Evolutionary conservation across 2,113 vertebrate species (phyloP).

Genomic region (Istiophorus platypterus): DNA sequence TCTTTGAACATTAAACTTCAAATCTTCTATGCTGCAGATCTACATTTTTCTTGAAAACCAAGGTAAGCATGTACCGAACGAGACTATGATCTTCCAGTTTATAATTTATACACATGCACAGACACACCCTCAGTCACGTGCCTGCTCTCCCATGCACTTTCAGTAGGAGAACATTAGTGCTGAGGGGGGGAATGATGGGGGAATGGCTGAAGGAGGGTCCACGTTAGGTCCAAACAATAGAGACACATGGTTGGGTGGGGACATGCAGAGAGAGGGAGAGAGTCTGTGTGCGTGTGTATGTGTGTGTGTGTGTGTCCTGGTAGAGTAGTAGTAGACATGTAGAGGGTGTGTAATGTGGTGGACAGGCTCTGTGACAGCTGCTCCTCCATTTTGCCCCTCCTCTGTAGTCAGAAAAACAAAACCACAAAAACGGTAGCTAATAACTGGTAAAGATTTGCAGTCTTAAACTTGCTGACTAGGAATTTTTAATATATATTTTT

Average conservation of each 20-base stretch:
- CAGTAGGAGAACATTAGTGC: constrained; percentile 50
- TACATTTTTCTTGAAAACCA: neutral
- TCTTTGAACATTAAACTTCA: neutral
- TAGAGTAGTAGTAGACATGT: constrained; percentile 22
- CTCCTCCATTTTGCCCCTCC: constrained; percentile 50
- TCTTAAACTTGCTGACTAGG: neutral
- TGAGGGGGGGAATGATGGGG: constrained; percentile 39
- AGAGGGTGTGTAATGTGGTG: constrained; percentile 54
- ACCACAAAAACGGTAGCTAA: constrained; percentile 1
- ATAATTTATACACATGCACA: neutral
- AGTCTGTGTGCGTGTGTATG: constrained; percentile 14
- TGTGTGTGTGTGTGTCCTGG: neutral
- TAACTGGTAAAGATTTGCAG: neutral
- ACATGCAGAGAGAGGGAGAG: constrained; percentile 13
- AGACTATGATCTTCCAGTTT: neutral
- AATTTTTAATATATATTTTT: neutral
- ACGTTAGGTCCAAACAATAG: constrained; percentile 76
- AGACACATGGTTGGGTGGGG: constrained; percentile 76
- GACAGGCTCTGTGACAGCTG: constrained; percentile 76
- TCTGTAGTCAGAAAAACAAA: constrained; percentile 45
- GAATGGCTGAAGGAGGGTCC: constrained; percentile 17
- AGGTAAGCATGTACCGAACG: neutral
- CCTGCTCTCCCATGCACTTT: neutral
- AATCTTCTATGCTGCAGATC: neutral
- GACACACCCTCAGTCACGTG: constrained; percentile 24